Percentiles rank a stretch among this genome's conserved stretches.
phyloP scores from a whole-genome alignment of 2,888 invertebrate genomes.

The Thereva nobilitata region DNA sequence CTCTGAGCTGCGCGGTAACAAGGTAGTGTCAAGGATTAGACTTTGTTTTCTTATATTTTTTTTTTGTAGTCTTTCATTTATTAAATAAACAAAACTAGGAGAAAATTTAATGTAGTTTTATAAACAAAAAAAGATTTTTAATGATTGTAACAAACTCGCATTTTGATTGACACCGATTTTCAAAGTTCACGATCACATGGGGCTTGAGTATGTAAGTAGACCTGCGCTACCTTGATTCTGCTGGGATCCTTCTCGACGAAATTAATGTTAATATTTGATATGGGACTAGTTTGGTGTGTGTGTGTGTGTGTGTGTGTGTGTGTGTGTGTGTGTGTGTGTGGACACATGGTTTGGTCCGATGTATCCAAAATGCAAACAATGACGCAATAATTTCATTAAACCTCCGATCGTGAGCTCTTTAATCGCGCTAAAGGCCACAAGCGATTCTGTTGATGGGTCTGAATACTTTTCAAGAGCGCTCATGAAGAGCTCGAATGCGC shows the following conservation, averaged over 20 bases:
- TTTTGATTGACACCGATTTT: too few relatives aligned
- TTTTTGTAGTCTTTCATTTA: background rate
- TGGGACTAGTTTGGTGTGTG: slow-evolving; percentile 8
- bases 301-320: slow-evolving; percentile 11
- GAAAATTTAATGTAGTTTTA: too few relatives aligned
- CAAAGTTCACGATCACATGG: too few relatives aligned
- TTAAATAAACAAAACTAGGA: too few relatives aligned
- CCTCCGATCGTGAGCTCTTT: slow-evolving; percentile 25
- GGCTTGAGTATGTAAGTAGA: too few relatives aligned
- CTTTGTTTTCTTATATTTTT: slow-evolving; percentile 2
- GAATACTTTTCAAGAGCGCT: too few relatives aligned
- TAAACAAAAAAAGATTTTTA: too few relatives aligned
- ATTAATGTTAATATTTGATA: too few relatives aligned
- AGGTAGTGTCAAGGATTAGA: slow-evolving; percentile 1
- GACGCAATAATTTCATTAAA: slow-evolving; percentile 36
- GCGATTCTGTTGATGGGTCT: slow-evolving; percentile 6
- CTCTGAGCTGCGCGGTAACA: slow-evolving; percentile 7
- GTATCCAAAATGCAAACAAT: slow-evolving; percentile 36
- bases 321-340: slow-evolving; percentile 3
- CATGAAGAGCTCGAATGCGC: slow-evolving; percentile 22
- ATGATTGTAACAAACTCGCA: too few relatives aligned
- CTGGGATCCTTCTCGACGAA: too few relatives aligned
- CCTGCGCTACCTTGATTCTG: too few relatives aligned
- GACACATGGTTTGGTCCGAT: background rate
- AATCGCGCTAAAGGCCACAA: slow-evolving; percentile 26